A percentile compares a stretch with the other conserved stretches of the same genome.
phyloP scores from a whole-genome alignment of 2,113 vertebrate genomes.

The Panurus biarmicus region DNA sequence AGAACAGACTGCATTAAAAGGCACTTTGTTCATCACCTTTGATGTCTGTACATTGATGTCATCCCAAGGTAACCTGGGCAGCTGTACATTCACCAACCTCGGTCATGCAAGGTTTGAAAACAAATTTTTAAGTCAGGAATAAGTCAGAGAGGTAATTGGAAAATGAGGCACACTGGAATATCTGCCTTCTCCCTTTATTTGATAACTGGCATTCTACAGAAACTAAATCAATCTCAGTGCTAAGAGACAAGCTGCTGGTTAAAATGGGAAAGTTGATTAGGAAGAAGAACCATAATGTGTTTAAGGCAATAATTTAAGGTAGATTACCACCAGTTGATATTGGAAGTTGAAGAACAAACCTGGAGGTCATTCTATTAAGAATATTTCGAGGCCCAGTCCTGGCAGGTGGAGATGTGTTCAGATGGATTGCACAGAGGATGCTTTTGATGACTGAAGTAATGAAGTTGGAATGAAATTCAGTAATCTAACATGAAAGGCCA shows the following conservation, averaged over 20 bases:
- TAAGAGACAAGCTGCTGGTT: neutral
- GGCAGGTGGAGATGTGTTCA: neutral
- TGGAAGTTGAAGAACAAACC: neutral
- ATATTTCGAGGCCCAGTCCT: neutral
- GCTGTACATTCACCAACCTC: neutral
- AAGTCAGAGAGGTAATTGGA: neutral
- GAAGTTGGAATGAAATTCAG: neutral
- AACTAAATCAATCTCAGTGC: neutral
- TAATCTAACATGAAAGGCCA: constrained; percentile 8
- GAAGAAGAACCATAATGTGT: neutral
- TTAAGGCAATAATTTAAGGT: neutral
- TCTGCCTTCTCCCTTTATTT: neutral
- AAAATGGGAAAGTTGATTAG: neutral
- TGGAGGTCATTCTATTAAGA: neutral
- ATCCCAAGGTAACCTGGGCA: neutral
- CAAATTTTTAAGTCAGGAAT: neutral
- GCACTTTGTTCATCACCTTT: neutral
- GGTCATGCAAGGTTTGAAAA: neutral
- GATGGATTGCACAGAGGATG: neutral
- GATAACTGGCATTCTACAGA: neutral
- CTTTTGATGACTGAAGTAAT: constrained; percentile 8
- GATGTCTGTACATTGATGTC: neutral
- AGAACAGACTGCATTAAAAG: neutral
- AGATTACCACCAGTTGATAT: neutral
- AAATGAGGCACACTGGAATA: neutral